Percentiles rank a stretch among this genome's conserved stretches.
Evolutionary conservation across 2,797 vertebrate species (phyloP).

Genomic region (Scolopax rusticola): DNA sequence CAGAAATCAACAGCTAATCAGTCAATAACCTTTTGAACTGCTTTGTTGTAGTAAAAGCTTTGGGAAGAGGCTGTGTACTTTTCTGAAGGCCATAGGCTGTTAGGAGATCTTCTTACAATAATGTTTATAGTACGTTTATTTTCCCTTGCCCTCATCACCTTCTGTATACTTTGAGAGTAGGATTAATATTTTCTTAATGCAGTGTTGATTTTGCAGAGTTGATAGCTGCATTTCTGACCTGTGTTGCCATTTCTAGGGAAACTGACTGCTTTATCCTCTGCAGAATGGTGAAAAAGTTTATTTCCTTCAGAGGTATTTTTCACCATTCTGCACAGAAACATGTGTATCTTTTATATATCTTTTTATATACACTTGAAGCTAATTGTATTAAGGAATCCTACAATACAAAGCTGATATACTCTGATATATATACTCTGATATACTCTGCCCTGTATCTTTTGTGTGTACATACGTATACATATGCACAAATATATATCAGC

Average conservation of each 20-base stretch:
- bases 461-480: fast-evolving
- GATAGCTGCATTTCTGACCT: background rate
- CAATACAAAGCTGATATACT: background rate
- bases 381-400: background rate
- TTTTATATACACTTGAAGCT: background rate
- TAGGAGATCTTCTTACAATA: conserved; percentile 9
- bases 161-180: background rate
- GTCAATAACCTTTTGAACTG: background rate
- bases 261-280: background rate
- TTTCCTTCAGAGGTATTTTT: background rate
- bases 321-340: background rate
- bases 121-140: background rate
- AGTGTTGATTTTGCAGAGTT: background rate
- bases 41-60: background rate
- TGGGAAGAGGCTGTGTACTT: background rate
- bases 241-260: background rate
- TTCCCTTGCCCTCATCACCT: background rate
- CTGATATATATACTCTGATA: background rate
- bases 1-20: background rate
- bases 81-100: background rate
- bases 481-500: background rate
- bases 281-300: background rate
- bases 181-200: conserved; percentile 11
- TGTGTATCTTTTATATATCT: background rate
- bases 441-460: background rate